These are phyloP conservation scores for Caenorhabditis sp. DNA, from an alignment of 2,888 invertebrate genomes.

Conservation along the genomic window DNA sequence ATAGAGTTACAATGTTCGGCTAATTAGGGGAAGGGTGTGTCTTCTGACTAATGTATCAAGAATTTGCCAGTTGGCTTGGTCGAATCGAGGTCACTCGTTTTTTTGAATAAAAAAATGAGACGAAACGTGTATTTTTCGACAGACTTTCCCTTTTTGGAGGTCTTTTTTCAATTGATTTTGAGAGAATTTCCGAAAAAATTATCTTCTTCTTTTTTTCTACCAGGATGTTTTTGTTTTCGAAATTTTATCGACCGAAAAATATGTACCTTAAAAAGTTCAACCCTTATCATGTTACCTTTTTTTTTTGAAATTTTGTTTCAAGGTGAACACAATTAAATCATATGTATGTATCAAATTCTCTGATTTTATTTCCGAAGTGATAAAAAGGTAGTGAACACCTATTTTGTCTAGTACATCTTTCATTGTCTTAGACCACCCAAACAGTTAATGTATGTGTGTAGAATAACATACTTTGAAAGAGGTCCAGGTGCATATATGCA, in stretches of 20 bases:
- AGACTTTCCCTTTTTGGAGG: not conserved
- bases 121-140: not conserved
- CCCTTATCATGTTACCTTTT: not conserved
- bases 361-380: too few relatives aligned
- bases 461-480: not conserved
- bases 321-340: not conserved
- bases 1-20: not conserved
- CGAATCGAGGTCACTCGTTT: not conserved
- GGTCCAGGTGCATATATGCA: not conserved
- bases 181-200: not conserved
- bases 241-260: too few relatives aligned
- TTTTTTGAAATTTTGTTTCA: not conserved
- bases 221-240: not conserved
- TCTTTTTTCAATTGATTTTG: not conserved
- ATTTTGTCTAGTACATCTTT: too few relatives aligned
- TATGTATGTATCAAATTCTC: too few relatives aligned
- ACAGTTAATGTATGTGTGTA: not conserved
- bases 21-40: not conserved
- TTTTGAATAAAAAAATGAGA: not conserved
- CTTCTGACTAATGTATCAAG: not conserved
- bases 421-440: not conserved
- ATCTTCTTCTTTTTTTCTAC: not conserved
- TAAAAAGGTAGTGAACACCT: too few relatives aligned
- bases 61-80: not conserved
- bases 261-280: conserved; percentile 1